Evolutionary conservation across 1,140 invertebrate species (phyloP), one percentile per base, ranked within the genome.

Genomic region (Caenorhabditis tropicalis): DNA sequence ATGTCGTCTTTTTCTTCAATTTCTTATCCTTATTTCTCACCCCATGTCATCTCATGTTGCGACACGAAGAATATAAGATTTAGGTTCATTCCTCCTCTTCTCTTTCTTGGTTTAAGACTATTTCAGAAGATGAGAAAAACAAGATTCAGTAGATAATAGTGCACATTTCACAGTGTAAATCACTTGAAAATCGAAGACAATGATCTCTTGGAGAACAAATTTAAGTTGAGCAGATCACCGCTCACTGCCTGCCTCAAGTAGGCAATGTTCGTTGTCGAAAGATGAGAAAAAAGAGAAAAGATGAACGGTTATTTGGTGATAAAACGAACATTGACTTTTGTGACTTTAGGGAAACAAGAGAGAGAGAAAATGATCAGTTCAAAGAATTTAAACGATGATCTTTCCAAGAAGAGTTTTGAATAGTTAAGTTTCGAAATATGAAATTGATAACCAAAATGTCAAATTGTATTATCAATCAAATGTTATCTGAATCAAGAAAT

Each of bases 1-100:
- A 74, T 43, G 65, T 74, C 65, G 36, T 24, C n/a, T 74, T 74
- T 56, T 74, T 74, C 65, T 74, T 74, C 65, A 65, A 65, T 74
- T 74, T 46, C n/a, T 46, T n/a, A 74, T 46, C 21, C 65, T 74
- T 46, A 74, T 46, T 46, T 56, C 53, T 56, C 53, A 56, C 33
- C 65, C 21, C 65, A 43, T 43, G 36, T 43, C 36, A 74, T 74
- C 65, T 74, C 65, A 74, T 74, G 65, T 74, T 65, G 29, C 36
- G 65, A 9, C 43, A 56, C 24, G 24, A 56, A 27, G 36, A 24
- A 46, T 33, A 74, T 43, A n/a, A 74, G 65, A 74, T 46, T 46
- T 46, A 39, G 36, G 65, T 43, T 74, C 12, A 43, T 46, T 74
- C 24, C 43, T 21, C 5, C 5, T 7, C 10, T 74, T 19, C 43